Percentiles rank a stretch among this genome's conserved stretches.
phyloP scores from a whole-genome alignment of 2,888 invertebrate species.

The Willowsia nigromaculata region DNA sequence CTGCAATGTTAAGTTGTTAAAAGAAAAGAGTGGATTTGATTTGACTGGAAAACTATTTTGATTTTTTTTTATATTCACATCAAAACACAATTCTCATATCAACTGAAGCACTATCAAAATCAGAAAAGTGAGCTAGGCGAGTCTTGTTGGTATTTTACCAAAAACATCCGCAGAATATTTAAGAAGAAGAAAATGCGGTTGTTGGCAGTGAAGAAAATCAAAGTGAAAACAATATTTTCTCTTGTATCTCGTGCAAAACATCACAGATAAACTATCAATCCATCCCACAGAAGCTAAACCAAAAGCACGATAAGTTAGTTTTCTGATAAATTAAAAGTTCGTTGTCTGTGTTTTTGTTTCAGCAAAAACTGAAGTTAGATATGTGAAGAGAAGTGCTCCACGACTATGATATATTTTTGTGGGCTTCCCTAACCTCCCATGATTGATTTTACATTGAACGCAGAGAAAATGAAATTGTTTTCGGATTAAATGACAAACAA shows the following conservation, averaged over 20 bases:
- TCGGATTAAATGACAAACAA: constrained; percentile 11
- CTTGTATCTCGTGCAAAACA: background rate
- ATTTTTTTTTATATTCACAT: constrained; percentile 19
- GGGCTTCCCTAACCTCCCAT: too few relatives aligned
- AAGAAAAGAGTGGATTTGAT: constrained; percentile 11
- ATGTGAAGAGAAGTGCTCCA: too few relatives aligned
- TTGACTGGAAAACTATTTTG: constrained; percentile 2
- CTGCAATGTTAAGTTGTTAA: background rate
- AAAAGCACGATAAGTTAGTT: too few relatives aligned
- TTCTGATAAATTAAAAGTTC: too few relatives aligned
- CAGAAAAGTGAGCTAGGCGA: background rate
- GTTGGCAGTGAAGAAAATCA: too few relatives aligned
- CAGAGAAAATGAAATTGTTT: constrained; percentile 17
- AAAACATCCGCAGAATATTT: background rate
- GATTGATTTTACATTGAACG: background rate
- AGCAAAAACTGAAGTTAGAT: too few relatives aligned
- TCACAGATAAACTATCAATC: background rate
- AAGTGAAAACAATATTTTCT: background rate
- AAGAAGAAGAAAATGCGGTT: background rate
- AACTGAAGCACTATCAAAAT: background rate
- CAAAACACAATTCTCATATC: background rate
- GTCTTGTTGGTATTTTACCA: background rate
- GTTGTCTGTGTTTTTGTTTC: too few relatives aligned
- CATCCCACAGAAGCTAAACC: too few relatives aligned
- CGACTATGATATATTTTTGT: too few relatives aligned